phyloP scores from a whole-genome alignment of 2,888 invertebrate species.

The Allacma fusca region DNA sequence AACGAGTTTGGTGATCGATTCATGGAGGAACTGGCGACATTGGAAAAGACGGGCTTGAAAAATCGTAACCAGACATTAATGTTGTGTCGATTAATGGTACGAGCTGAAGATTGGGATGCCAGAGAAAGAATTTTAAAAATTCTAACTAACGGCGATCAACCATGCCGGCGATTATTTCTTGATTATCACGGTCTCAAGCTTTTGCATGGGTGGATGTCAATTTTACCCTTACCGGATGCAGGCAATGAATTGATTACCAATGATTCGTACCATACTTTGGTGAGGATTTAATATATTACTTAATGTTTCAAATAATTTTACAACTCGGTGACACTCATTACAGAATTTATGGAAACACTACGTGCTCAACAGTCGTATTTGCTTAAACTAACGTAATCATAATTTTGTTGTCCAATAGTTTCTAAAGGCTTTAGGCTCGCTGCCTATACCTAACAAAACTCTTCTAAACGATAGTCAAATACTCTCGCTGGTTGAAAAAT shows the following conservation, averaged over 20 bases:
- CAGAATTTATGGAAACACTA: too few species aligned
- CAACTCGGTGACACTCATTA: too few species aligned
- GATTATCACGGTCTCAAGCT: slow-evolving; percentile 92
- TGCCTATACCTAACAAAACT: slow-evolving; percentile 93
- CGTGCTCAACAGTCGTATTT: too few species aligned
- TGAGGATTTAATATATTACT: too few species aligned
- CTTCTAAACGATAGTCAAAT: slow-evolving; percentile 92
- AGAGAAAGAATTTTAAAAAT: slow-evolving; percentile 76
- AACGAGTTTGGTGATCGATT: slow-evolving; percentile 65
- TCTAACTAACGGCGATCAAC: slow-evolving; percentile 79
- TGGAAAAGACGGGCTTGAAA: slow-evolving; percentile 80
- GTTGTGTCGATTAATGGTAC: slow-evolving; percentile 88
- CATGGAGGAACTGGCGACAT: slow-evolving; percentile 86
- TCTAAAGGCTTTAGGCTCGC: slow-evolving; percentile 80
- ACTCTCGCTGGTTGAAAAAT: slow-evolving; percentile 81
- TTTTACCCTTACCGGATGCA: slow-evolving; percentile 31
- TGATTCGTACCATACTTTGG: slow-evolving; percentile 46
- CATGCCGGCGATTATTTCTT: slow-evolving; percentile 85
- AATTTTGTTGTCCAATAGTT: slow-evolving; percentile 67
- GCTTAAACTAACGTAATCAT: too few species aligned
- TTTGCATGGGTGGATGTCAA: slow-evolving; percentile 87
- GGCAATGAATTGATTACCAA: slow-evolving; percentile 17
- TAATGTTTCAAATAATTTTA: too few species aligned
- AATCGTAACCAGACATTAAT: slow-evolving; percentile 90
- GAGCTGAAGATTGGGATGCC: slow-evolving; percentile 83